Evolutionary conservation across 2,888 invertebrate genomes (phyloP).

Genomic region (Apomyelois bistriatella): DNA sequence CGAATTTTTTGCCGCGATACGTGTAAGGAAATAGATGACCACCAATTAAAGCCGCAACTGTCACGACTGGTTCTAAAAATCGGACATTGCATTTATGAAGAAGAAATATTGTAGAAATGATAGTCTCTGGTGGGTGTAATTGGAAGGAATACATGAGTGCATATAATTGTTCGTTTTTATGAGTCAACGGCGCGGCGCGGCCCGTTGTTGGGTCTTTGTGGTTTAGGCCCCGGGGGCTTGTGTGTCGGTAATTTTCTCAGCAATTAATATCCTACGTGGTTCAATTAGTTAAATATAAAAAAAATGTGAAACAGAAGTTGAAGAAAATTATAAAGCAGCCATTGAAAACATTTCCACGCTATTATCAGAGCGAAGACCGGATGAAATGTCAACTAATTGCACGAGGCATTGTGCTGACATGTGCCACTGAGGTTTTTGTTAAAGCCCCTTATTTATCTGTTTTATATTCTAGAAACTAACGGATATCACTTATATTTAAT

Average conservation of each 20-base stretch:
- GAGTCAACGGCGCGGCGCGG: slow-evolving; percentile 42
- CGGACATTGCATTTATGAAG: slow-evolving; percentile 37
- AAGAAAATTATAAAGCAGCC: slow-evolving; percentile 53
- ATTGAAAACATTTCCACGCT: slow-evolving; percentile 48
- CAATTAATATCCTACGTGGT: slow-evolving; percentile 67
- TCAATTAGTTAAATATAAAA: slow-evolving; percentile 69
- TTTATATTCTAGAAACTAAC: background rate
- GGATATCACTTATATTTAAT: too few species aligned
- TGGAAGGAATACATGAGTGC: slow-evolving; percentile 54
- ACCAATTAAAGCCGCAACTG: slow-evolving; percentile 19
- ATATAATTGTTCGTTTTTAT: slow-evolving; percentile 67
- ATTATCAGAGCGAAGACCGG: slow-evolving; percentile 38
- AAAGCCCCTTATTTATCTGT: slow-evolving; percentile 17
- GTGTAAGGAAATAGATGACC: slow-evolving; percentile 27
- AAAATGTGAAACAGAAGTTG: slow-evolving; percentile 61
- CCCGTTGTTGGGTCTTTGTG: slow-evolving; percentile 53
- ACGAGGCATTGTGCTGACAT: slow-evolving; percentile 46
- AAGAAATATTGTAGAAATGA: slow-evolving; percentile 47
- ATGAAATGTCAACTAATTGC: slow-evolving; percentile 57
- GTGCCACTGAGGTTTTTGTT: slow-evolving; percentile 45
- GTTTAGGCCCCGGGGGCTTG: slow-evolving; percentile 58
- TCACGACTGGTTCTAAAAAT: slow-evolving; percentile 23
- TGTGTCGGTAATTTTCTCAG: slow-evolving; percentile 65
- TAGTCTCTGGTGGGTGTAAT: slow-evolving; percentile 41
- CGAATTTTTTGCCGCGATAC: slow-evolving; percentile 35